Conservation (phyloP, 2,797 vertebrate genomes). For the Avahi laniger region DNA sequence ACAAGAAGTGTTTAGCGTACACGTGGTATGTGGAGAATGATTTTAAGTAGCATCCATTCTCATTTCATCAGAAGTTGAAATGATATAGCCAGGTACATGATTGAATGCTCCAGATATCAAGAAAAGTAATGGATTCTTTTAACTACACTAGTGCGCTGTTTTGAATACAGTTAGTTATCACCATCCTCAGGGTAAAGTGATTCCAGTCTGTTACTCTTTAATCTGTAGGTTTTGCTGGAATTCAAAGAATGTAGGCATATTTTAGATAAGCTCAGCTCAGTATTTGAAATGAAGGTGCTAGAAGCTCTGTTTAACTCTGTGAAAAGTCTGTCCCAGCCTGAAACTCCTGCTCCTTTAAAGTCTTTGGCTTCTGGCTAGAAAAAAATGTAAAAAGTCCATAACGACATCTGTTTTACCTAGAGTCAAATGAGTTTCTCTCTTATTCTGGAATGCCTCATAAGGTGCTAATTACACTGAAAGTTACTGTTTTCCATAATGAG, state of each 20-base stretch:
- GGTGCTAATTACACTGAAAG: rapidly evolving
- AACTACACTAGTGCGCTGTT: not conserved
- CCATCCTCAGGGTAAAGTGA: not conserved
- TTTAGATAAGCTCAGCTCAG: not conserved
- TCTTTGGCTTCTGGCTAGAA: not conserved
- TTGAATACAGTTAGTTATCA: not conserved
- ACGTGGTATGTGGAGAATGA: not conserved
- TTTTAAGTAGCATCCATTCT: not conserved
- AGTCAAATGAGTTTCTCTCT: not conserved
- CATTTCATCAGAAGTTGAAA: not conserved
- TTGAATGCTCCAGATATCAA: not conserved
- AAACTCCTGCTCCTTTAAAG: not conserved
- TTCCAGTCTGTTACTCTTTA: not conserved
- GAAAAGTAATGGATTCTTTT: not conserved
- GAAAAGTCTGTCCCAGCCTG: not conserved
- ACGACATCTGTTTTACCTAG: not conserved
- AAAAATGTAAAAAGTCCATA: not conserved
- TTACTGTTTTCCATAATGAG: not conserved
- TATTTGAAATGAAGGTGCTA: not conserved
- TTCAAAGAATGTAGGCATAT: not conserved
- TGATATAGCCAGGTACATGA: not conserved
- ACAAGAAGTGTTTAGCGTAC: not conserved
- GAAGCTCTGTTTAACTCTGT: not conserved
- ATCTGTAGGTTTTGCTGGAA: not conserved
- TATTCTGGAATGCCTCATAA: not conserved